A percentile compares a stretch with the other conserved stretches of the same genome.
These are phyloP conservation scores for Sitta europaea DNA, from an alignment of 2,113 vertebrate species.

Conservation along the genomic window DNA sequence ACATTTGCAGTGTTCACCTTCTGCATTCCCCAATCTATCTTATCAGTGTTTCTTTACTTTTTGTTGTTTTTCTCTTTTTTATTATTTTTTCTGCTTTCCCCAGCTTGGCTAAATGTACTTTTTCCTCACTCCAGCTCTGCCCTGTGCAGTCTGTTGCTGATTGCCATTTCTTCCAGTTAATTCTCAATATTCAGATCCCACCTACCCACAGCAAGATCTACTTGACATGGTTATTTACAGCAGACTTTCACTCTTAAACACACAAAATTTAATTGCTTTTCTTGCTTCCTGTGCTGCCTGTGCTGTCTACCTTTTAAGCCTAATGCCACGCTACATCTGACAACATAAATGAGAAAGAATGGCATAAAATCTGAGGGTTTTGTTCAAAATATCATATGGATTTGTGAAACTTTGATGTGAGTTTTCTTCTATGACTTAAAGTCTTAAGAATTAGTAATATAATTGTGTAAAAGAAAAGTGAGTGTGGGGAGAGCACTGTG, in stretches of 20 bases:
- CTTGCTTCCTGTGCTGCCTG: constrained; percentile 11
- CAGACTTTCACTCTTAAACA: constrained; percentile 36
- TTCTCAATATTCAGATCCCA: constrained; percentile 3
- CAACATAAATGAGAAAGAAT: background rate
- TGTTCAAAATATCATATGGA: background rate
- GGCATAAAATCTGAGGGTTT: background rate
- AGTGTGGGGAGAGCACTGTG: background rate
- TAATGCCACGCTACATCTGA: background rate
- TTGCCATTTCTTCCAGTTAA: background rate
- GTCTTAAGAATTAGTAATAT: background rate
- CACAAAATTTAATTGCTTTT: constrained; percentile 44
- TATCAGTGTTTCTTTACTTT: background rate
- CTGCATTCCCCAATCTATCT: accelerated
- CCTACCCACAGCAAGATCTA: background rate
- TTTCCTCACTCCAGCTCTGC: background rate
- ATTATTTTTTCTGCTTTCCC: background rate
- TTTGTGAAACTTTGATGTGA: background rate
- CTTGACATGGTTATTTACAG: constrained; percentile 57
- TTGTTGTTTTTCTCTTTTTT: background rate
- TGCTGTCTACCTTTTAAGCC: constrained; percentile 24
- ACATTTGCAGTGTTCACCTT: background rate
- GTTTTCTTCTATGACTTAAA: background rate
- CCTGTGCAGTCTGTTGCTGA: background rate
- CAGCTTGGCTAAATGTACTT: background rate
- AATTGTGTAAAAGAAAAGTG: background rate